Percentiles rank a stretch among this genome's conserved stretches.
phyloP scores from a whole-genome alignment of 2,113 vertebrate species.

The Cottus gobio region DNA sequence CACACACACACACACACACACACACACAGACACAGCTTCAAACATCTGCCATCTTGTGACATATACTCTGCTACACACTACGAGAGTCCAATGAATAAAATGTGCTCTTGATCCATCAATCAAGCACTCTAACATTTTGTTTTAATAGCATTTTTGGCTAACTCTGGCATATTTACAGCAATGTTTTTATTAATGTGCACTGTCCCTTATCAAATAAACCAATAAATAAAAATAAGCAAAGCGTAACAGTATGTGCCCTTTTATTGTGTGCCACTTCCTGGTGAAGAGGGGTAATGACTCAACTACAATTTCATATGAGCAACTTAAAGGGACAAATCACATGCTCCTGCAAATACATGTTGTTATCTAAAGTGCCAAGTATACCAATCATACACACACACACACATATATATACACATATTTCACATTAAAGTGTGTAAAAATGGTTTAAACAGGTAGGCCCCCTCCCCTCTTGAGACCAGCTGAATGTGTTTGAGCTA shows the following conservation, averaged over 20 bases:
- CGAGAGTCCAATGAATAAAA: not conserved
- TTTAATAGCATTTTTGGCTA: too few relatives aligned
- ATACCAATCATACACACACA: not conserved
- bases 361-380: not conserved
- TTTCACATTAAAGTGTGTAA: not conserved
- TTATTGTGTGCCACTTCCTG: not conserved
- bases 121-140: not conserved
- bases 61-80: not conserved
- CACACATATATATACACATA: too few relatives aligned
- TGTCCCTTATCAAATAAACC: too few relatives aligned
- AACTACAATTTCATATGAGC: too few relatives aligned
- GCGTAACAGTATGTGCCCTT: not conserved
- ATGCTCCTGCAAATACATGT: not conserved
- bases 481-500: not conserved
- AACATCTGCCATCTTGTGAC: slow-evolving; percentile 5
- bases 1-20: too few relatives aligned
- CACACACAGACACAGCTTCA: not conserved
- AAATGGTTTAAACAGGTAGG: not conserved
- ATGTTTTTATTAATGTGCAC: too few relatives aligned
- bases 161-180: too few relatives aligned
- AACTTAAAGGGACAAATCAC: not conserved
- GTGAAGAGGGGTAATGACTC: too few relatives aligned
- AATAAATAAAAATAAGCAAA: not conserved
- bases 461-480: too few relatives aligned
- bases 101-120: not conserved